Base-by-base conservation (phyloP, 2,797 vertebrate species). In the Sorex maritimensis region DNA sequence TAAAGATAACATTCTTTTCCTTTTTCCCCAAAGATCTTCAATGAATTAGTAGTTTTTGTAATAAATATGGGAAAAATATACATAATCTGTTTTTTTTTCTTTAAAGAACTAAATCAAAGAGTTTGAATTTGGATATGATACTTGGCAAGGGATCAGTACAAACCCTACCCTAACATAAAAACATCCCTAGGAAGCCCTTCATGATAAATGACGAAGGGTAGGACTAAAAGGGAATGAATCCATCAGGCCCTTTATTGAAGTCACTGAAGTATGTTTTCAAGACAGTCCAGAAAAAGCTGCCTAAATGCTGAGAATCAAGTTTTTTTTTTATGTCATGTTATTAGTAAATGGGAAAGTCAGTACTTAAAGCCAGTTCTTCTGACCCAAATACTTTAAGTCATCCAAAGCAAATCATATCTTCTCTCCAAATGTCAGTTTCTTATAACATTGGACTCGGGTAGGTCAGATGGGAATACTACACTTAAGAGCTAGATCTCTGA, bases 1-100 rank as follows among this genome's bases (percentile, higher is more conserved):
- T 86, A 52, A 90, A 9, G n/a, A 49, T 69, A 90, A 69, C 30
- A 75, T 81, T 80, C 89, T 92, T 74, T 88, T 10, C 74, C 84
- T n/a, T 93, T 88, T 55, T 82, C 8, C 73, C 46, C 19, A 78
- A 90, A 77, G 24, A 3, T 14, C 68, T 10, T 92, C 61, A 63
- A 2, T 72, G 84, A 89, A 5, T 65, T 23, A 65, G 24, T 65
- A 65, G 21, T 26, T 26, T 55, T 55, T 13, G 52, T 55, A 55
- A 55, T 55, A 55, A 55, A 55, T 14, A 55, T 55, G 13, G 13
- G 17, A 14, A 55, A 14, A 55, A 55, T 55, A 15, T 55, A 55
- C 52, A 55, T 55, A 55, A 14, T 13, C 17, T 65, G 21, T 58
- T 58, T 58, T 58, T 58, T 58, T 58, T 58, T 58, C 19, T 58